Evolutionary conservation across 2,888 invertebrate genomes (phyloP), one percentile per base, ranked within the genome.

Genomic region (Villa cingulata): DNA sequence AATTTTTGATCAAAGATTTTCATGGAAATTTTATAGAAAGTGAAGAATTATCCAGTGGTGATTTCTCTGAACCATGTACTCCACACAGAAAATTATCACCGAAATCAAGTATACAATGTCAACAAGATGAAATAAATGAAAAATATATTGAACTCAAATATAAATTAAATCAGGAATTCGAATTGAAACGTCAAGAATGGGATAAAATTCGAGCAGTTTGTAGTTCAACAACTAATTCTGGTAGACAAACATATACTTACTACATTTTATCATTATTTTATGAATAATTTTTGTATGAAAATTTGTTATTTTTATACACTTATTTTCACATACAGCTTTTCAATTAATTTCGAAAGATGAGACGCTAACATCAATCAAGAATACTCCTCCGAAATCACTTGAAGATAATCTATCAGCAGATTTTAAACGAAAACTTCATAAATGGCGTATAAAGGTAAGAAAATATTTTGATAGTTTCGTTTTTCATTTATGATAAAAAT

Each of bases 401-500:
- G 83, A 84, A 56, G 83, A 83, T 48, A 80, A 83, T 59, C 64
- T 87, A 7, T 82, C 85, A 1, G 80, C 85, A 1, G 86, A 86
- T 58, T 87, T 87, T 61, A 77, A 81, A 43, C 86, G 86, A 64
- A 90, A 89, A 63, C 69, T 91, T 27, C 80, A 83, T 54, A 89
- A 90, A 64, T 91, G 90, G 91, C 83, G 90, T 59, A 78, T 79
- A 46, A 80, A 68, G 56, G 46, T 46, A 41, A 14, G 3, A 32
- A 12, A 2, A 12, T 20, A 17, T 34, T 37, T 49, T 36, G 46
- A n/a, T 15, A 19, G 16, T 0, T 43, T 45, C 16, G 20, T 5
- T 20, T 41, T 29, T 4, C 18, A 40, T 9, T 29, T 38, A 3
- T 45, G 12, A 19, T n/a, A n/a, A n/a, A n/a, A n/a, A n/a, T n/a